Percentiles rank a stretch among this genome's conserved stretches.
Conservation (phyloP, 1,140 invertebrate genomes). For the Bombyx mandarina region DNA sequence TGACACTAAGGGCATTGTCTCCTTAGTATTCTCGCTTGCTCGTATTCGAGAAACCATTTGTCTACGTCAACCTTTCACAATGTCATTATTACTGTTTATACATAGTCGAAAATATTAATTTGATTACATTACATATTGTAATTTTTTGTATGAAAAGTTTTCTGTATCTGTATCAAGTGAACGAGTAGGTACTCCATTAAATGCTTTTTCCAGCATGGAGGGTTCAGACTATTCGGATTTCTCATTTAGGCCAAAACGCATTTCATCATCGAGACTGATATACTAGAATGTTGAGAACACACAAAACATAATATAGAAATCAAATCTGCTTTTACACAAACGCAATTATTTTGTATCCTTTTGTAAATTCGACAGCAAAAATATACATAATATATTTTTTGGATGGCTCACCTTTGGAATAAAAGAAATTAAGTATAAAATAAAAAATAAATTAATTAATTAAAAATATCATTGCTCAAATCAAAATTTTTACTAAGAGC, state of each 20-base stretch:
- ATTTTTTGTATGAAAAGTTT: slow-evolving; percentile 5
- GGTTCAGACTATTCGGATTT: slow-evolving; percentile 55
- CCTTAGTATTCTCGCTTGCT: too few species aligned
- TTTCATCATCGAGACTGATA: slow-evolving; percentile 69
- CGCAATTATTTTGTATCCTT: slow-evolving; percentile 59
- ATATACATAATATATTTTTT: slow-evolving; percentile 47
- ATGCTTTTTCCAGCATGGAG: slow-evolving; percentile 36
- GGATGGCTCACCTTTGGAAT: slow-evolving; percentile 65
- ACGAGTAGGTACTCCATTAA: slow-evolving; percentile 36
- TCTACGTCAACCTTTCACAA: too few species aligned
- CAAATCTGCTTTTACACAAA: slow-evolving; percentile 58
- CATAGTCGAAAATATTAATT: too few species aligned
- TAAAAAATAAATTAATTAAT: slow-evolving; percentile 32
- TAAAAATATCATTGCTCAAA: slow-evolving; percentile 64
- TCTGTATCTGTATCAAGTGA: slow-evolving; percentile 45
- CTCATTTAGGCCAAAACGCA: slow-evolving; percentile 67
- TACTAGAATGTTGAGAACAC: slow-evolving; percentile 56
- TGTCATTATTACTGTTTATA: too few species aligned
- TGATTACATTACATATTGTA: background rate
- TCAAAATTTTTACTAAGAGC: slow-evolving; percentile 63
- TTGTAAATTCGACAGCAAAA: slow-evolving; percentile 56
- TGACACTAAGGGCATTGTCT: too few species aligned
- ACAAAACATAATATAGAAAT: slow-evolving; percentile 42
- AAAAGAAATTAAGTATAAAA: slow-evolving; percentile 15
- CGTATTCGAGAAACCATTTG: too few species aligned